phyloP scores from a whole-genome alignment of 30 jellyfish, hydroid and myxozoan species.

The Morbakka virulenta region DNA sequence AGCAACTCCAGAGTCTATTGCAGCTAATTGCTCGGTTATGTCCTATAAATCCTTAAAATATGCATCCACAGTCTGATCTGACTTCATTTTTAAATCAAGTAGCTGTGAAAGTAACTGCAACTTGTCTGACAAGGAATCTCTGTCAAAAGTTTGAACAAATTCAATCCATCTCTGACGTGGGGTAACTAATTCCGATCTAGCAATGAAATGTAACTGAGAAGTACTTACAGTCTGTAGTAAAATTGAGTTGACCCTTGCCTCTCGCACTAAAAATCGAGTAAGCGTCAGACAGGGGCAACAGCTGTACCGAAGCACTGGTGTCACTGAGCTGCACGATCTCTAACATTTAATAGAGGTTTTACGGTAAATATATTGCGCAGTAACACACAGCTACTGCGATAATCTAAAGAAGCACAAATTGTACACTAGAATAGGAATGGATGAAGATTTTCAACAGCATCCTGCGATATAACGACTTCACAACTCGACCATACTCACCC shows the following conservation, averaged over 20 bases:
- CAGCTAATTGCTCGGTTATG: neutral
- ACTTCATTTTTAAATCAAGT: neutral
- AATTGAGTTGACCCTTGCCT: slow-evolving; percentile 2
- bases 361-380: no score
- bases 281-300: no score
- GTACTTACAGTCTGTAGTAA: neutral
- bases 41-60: neutral
- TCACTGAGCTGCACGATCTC: no score
- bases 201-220: neutral
- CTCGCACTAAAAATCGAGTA: neutral
- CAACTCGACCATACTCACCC: no score
- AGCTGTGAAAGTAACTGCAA: neutral
- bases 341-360: no score
- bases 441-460: no score
- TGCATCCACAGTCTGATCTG: neutral
- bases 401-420: no score
- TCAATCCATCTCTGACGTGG: neutral
- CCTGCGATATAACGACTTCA: no score
- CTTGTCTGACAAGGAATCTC: neutral
- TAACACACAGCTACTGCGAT: no score
- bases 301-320: no score
- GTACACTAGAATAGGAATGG: no score
- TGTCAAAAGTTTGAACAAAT: neutral
- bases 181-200: neutral
- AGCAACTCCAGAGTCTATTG: neutral